A percentile compares a stretch with the other conserved stretches of the same genome.
phyloP scores from a whole-genome alignment of 2,113 vertebrate genomes.

The Notarius quadriscutis region DNA sequence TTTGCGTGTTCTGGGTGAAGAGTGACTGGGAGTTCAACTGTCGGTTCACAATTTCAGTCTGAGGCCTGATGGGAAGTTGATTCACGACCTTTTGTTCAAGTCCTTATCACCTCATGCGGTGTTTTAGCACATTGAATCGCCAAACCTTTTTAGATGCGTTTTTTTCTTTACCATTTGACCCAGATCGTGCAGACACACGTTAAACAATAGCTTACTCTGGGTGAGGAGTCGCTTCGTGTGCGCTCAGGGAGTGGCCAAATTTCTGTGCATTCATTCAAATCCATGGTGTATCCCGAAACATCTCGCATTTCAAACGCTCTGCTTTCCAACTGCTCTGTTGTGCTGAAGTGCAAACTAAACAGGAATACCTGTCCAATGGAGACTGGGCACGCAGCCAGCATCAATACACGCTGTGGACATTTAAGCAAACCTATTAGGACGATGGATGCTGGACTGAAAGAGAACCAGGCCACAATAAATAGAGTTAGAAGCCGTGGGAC shows the following conservation, averaged over 20 bases:
- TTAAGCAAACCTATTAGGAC: slow-evolving; percentile 34
- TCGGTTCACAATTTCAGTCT: neutral
- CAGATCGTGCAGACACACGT: neutral
- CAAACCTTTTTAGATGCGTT: neutral
- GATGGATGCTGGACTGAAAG: slow-evolving; percentile 48
- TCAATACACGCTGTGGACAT: neutral
- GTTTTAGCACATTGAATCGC: neutral
- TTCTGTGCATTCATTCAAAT: neutral
- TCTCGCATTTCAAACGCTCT: neutral
- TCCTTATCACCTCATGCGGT: too few species aligned
- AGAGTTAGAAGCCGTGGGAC: slow-evolving; percentile 9
- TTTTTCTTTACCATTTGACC: too few species aligned
- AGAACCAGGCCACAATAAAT: slow-evolving; percentile 44
- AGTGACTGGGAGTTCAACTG: neutral
- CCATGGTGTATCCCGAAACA: neutral
- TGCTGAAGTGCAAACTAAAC: neutral
- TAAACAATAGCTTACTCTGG: neutral
- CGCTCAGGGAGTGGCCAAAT: too few species aligned
- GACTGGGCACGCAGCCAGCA: neutral
- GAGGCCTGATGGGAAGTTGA: neutral
- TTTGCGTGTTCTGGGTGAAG: neutral
- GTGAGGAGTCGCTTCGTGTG: neutral
- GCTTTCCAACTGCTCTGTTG: neutral
- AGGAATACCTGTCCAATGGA: neutral
- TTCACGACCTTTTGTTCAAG: neutral